A percentile compares a stretch with the other conserved stretches of the same genome.
phyloP scores from a whole-genome alignment of 2,888 invertebrate species.

The Anorthoa munda region DNA sequence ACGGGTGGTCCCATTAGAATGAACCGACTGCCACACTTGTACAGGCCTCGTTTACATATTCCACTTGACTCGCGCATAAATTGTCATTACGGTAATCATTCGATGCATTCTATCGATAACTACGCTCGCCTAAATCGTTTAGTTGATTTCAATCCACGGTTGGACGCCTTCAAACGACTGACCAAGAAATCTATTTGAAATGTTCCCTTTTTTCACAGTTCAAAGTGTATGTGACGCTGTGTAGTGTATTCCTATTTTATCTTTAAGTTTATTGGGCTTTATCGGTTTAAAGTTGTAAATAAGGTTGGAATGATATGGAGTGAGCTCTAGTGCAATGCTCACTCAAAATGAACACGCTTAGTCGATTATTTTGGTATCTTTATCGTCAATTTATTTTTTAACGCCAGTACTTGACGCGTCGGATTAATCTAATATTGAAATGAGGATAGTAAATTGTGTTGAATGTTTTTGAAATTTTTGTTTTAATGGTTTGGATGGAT shows the following conservation, averaged over 20 bases:
- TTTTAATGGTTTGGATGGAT: constrained; percentile 35
- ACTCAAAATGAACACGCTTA: constrained; percentile 71
- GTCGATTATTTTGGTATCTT: constrained; percentile 74
- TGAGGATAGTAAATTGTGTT: constrained; percentile 65
- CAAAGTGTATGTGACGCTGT: constrained; percentile 74
- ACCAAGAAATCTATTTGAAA: constrained; percentile 72
- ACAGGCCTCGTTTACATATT: constrained; percentile 86
- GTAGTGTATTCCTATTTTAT: constrained; percentile 76
- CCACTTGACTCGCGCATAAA: constrained; percentile 85
- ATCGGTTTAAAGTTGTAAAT: constrained; percentile 84
- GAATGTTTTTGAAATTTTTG: constrained; percentile 64
- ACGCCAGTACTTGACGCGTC: constrained; percentile 63
- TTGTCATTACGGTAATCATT: constrained; percentile 89
- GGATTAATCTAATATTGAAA: constrained; percentile 73
- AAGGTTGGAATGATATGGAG: constrained; percentile 74
- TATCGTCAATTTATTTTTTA: constrained; percentile 70
- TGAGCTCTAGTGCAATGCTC: constrained; percentile 69
- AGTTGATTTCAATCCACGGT: constrained; percentile 76
- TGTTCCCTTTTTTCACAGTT: constrained; percentile 70
- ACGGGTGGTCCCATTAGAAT: constrained; percentile 86
- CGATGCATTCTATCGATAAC: constrained; percentile 84
- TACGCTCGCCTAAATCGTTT: constrained; percentile 81
- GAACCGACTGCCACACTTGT: constrained; percentile 79
- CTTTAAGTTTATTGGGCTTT: constrained; percentile 80
- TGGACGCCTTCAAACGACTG: constrained; percentile 78